Base-by-base conservation (phyloP, 2,888 invertebrate genomes). In the Hyposoter didymator region DNA sequence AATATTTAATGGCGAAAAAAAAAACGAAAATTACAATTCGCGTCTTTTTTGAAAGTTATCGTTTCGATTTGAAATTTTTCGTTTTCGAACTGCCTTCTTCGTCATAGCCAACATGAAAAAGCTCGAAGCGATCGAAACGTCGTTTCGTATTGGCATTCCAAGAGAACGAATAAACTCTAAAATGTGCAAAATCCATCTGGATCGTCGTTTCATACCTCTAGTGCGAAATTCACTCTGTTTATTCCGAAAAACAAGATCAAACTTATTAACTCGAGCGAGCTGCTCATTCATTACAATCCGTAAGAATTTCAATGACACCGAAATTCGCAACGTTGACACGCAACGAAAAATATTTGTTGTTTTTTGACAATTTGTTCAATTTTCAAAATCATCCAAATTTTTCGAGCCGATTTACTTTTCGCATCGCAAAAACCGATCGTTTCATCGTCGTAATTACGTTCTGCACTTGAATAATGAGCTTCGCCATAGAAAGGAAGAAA, bases 1-100 rank as follows among this genome's bases (percentile, higher is more conserved):
- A 59, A 72, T 78, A 74, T 74, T 62, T 84, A 45, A 69, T 52
- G 78, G 69, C 62, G 64, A 47, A 12, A 12, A 35, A 5, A 28
- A 17, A 72, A 72, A 32, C 19, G 39, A 47, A 64, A 14, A 55
- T 79, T 62, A 39, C 62, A 43, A 49, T 19, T 43, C 10, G 32
- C 47, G 59, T 59, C 19, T 3, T 62, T 55, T 1, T 5, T 19
- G 14, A 78, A 47, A 70, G 10, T 45, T 47, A 47, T 32, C 32
- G 32, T 64, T 39, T 66, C 28, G 0, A 49, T 22, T 19, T 74
- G 32, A n/a, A 39, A 6, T 47, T 47, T 22, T 28, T 43, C 45
- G 74, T 62, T 17, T 74, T 35, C 45, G 74, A 43, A 43, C 74
- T 74, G 59, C 28, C 59, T 22, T n/a, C 28, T 32, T 19, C 52